Conservation (phyloP, 2,113 vertebrate genomes). For the Rynchops niger region DNA sequence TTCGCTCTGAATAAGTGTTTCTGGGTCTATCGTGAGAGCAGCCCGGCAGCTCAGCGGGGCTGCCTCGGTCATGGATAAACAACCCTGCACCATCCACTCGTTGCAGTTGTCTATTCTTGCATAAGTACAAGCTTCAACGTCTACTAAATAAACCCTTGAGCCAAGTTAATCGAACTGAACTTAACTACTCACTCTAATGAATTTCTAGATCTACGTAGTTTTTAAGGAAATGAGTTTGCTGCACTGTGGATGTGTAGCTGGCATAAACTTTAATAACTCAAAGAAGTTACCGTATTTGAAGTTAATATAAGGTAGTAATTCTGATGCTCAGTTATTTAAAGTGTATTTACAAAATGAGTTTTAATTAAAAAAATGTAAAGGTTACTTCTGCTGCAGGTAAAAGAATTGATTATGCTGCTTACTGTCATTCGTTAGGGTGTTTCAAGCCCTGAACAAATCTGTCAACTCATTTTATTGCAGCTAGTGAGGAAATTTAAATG, state of each 20-base stretch:
- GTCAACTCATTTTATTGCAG: neutral
- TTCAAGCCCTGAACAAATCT: neutral
- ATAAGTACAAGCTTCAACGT: fast-evolving
- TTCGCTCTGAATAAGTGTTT: neutral
- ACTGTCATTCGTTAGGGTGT: neutral
- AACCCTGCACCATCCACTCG: fast-evolving
- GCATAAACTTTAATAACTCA: neutral
- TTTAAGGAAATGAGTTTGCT: neutral
- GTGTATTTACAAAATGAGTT: neutral
- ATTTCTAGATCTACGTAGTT: fast-evolving
- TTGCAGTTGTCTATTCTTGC: fast-evolving
- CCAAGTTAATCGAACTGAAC: neutral
- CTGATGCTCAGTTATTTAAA: neutral
- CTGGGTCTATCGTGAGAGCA: fast-evolving
- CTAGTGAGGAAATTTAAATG: neutral
- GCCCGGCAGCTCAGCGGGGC: neutral
- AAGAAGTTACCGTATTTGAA: neutral
- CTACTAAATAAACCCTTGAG: neutral
- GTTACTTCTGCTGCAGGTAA: neutral
- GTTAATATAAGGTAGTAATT: neutral
- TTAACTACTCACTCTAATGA: fast-evolving
- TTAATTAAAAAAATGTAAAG: neutral
- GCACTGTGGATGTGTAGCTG: fast-evolving
- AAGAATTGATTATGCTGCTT: neutral
- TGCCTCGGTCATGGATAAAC: fast-evolving